phyloP scores from a whole-genome alignment of 2,797 vertebrate species.

The Enteromius fasciolatus region DNA sequence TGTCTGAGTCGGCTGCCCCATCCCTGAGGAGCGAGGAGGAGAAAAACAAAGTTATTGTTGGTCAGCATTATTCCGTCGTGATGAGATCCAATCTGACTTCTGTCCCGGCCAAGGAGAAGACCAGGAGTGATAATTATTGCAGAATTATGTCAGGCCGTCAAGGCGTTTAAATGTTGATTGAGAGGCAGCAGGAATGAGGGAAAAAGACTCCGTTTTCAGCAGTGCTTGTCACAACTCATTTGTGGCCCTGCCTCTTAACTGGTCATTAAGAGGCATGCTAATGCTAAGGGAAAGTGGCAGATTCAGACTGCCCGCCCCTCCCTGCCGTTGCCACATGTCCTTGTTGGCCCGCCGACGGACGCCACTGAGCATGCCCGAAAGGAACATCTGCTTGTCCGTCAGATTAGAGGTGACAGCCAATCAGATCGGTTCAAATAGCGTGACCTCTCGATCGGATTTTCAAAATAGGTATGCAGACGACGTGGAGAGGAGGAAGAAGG shows the following conservation, averaged over 20 bases:
- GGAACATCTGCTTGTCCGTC: slow-evolving; percentile 83
- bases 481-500: slow-evolving; percentile 25
- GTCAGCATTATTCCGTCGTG: slow-evolving; percentile 88
- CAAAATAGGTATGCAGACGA: slow-evolving; percentile 79
- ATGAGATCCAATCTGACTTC: slow-evolving; percentile 90
- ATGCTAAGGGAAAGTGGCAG: slow-evolving; percentile 98
- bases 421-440: slow-evolving; percentile 83
- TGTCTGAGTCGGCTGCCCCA: slow-evolving; percentile 79
- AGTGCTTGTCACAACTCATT: slow-evolving; percentile 97
- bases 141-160: slow-evolving; percentile 97
- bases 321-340: slow-evolving; percentile 77
- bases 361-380: slow-evolving; percentile 85
- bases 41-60: slow-evolving; percentile 83
- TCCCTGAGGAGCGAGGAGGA: slow-evolving; percentile 80
- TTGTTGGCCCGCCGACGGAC: slow-evolving; percentile 86
- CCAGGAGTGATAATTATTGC: slow-evolving; percentile 98
- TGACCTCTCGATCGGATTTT: slow-evolving; percentile 77
- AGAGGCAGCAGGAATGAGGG: slow-evolving; percentile 88
- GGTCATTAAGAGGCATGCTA: slow-evolving; percentile 97
- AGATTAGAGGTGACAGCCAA: slow-evolving; percentile 90
- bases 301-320: slow-evolving; percentile 84
- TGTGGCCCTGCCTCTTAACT: slow-evolving; percentile 92
- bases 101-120: slow-evolving; percentile 87
- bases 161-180: slow-evolving; percentile 90
- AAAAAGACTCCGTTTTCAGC: slow-evolving; percentile 88